These are phyloP conservation scores for Drosophila gaucha DNA, from an alignment of 2,888 invertebrate species.

Conservation along the genomic window DNA sequence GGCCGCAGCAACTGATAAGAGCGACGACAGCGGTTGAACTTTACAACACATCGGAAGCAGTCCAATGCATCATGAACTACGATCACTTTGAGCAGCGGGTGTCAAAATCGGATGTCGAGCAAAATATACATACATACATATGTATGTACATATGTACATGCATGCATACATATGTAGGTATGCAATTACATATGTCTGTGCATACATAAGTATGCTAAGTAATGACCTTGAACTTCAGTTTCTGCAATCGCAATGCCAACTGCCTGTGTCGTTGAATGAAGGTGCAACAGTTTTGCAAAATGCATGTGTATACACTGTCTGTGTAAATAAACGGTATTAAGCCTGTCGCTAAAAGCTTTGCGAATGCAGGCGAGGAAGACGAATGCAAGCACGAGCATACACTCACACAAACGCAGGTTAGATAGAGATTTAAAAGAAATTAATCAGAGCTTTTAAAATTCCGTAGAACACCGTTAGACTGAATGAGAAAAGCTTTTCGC, in stretches of 20 bases:
- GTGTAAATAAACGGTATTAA: conserved; percentile 15
- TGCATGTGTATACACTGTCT: conserved; percentile 8
- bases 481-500: not conserved
- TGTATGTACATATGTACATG: not conserved
- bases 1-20: conserved; percentile 57
- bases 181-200: no score
- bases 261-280: conserved; percentile 20
- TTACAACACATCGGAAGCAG: conserved; percentile 36
- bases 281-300: conserved; percentile 63
- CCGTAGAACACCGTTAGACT: conserved; percentile 4
- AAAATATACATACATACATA: conserved; percentile 13
- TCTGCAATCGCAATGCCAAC: conserved; percentile 38
- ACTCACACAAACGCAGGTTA: not conserved
- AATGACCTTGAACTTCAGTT: conserved; percentile 74
- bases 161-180: conserved; percentile 2
- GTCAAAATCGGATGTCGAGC: conserved; percentile 21
- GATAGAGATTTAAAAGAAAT: not conserved
- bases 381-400: not conserved
- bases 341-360: conserved; percentile 16
- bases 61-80: conserved; percentile 17
- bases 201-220: conserved; percentile 37
- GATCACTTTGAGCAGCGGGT: conserved; percentile 28
- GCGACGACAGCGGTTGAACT: conserved; percentile 42
- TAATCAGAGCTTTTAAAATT: conserved; percentile 15
- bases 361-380: no score